Evolutionary conservation across 2,797 vertebrate species (phyloP), one percentile per base, ranked within the genome.

Genomic region (Ptychobarbus kaznakovi): DNA sequence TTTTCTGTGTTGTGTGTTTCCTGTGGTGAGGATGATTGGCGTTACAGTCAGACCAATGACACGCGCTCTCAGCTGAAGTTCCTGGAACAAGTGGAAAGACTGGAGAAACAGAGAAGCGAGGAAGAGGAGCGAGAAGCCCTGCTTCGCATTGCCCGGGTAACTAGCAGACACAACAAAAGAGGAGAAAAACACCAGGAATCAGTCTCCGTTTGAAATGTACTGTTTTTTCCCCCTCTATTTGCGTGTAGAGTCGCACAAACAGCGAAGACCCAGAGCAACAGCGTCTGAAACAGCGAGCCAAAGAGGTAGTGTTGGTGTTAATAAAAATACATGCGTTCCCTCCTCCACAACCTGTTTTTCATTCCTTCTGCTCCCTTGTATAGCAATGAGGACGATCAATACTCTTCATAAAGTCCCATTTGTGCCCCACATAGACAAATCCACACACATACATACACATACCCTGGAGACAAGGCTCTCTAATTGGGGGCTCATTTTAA

Each of bases 401-500:
- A 79, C 66, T 85, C 66, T 80, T 85, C 83, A 80, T 79, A 80
- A 84, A 80, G 65, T 79, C 76, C 75, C 83, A 82, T 88, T 85
- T 82, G 75, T 83, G 87, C 61, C 80, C 73, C 88, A 83, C 69
- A 87, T 69, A 68, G 86, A 78, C 86, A 77, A 70, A 40, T 79
- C 25, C 83, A 84, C 72, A 83, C 85, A 84, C 77, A 70, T 61
- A 70, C 65, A 25, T 32, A 56, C 65, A 88, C 53, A 95, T 95
- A 95, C 96, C 96, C 91, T 92, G 93, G 96, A 96, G 96, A 95
- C 95, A 95, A 95, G 94, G 95, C 95, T 95, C 93, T 94, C 95
- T 96, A 96, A 97, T 96, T 97, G 95, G 86, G 95, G 96, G 94
- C 95, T 95, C 96, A 95, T 96, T 96, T 97, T 96, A 97, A 97